phyloP scores from a whole-genome alignment of 2,888 invertebrate species.

The Sesia bembeciformis region DNA sequence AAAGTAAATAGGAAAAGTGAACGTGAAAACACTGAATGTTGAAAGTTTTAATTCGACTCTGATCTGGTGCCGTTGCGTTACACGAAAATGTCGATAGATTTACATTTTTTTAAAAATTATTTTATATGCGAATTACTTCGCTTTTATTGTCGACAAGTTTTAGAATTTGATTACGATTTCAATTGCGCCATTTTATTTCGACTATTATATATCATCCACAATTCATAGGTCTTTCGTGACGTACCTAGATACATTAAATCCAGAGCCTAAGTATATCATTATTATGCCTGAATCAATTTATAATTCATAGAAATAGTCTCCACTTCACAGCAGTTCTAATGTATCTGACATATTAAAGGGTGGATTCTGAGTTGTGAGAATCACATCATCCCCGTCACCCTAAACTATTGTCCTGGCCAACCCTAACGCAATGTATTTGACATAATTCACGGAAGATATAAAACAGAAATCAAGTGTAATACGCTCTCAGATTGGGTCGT shows the following conservation, averaged over 20 bases:
- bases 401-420: background rate
- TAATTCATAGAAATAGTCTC: too few species aligned
- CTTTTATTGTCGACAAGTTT: too few species aligned
- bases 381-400: background rate
- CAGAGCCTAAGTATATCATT: too few species aligned
- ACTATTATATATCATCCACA: too few species aligned
- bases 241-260: too few species aligned
- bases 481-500: slow-evolving; percentile 8
- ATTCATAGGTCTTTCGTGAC: too few species aligned
- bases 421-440: background rate
- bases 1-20: slow-evolving; percentile 64
- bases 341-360: too few species aligned
- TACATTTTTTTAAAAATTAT: background rate
- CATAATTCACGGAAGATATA: background rate
- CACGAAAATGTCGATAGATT: slow-evolving; percentile 15
- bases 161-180: too few species aligned
- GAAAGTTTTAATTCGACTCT: slow-evolving; percentile 52
- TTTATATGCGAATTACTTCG: background rate
- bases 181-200: too few species aligned
- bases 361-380: too few species aligned
- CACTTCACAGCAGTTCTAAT: too few species aligned
- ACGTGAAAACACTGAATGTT: slow-evolving; percentile 53
- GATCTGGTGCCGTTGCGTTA: slow-evolving; percentile 14
- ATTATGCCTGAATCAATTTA: too few species aligned
- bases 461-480: background rate